Percentiles rank a stretch among this genome's conserved stretches.
Evolutionary conservation across 2,888 invertebrate species (phyloP).

Genomic region (Anticlea derivata): DNA sequence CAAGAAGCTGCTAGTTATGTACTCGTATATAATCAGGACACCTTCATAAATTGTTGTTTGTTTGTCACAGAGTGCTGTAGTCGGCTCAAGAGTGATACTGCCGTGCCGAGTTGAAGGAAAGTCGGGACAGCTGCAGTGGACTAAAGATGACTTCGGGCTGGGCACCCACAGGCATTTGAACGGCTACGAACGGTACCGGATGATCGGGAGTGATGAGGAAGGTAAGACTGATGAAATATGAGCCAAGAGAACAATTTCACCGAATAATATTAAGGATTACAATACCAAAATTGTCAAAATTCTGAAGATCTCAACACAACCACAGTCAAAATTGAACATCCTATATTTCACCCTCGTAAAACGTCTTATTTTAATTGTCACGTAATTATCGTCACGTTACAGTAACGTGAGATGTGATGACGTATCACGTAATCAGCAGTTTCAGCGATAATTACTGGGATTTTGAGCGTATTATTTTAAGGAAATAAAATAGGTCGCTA

Average conservation of each 20-base stretch:
- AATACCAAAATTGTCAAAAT: too few species aligned
- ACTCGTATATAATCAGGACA: not conserved
- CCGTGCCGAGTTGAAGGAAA: constrained; percentile 95
- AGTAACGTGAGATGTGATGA: constrained; percentile 14
- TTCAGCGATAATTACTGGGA: constrained; percentile 5
- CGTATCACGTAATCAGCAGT: constrained; percentile 8
- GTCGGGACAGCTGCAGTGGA: constrained; percentile 97
- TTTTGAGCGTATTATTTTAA: not conserved
- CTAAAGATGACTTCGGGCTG: constrained; percentile 97
- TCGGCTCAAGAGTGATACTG: constrained; percentile 93
- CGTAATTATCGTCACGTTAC: constrained; percentile 20
- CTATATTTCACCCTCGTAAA: constrained; percentile 1
- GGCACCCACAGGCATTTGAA: constrained; percentile 95
- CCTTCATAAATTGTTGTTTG: constrained; percentile 6
- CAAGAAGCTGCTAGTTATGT: not conserved
- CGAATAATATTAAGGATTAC: too few species aligned
- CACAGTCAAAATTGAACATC: not conserved
- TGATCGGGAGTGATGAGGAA: constrained; percentile 98
- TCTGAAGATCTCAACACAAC: not conserved
- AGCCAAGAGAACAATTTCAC: too few species aligned
- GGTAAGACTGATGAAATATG: too few species aligned
- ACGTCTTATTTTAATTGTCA: constrained; percentile 18
- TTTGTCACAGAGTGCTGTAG: constrained; percentile 88
- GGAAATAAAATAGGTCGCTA: too few species aligned
- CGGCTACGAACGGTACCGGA: constrained; percentile 96